A percentile compares a stretch with the other conserved stretches of the same genome.
Conservation (phyloP, 2,888 invertebrate genomes). For the Elegia similella region DNA sequence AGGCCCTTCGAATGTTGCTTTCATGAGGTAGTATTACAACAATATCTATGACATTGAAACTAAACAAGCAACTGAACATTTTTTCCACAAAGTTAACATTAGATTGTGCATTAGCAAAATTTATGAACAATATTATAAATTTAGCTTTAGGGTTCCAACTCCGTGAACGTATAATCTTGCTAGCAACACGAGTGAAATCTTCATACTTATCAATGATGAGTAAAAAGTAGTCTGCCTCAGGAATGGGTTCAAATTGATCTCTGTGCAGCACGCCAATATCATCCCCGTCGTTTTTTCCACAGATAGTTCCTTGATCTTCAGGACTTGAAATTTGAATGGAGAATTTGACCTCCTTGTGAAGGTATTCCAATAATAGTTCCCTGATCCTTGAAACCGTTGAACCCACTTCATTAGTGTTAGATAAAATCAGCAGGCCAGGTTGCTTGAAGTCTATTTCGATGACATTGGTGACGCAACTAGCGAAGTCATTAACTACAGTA, state of each 20-base stretch:
- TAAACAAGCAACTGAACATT: constrained; percentile 56
- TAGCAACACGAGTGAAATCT: constrained; percentile 48
- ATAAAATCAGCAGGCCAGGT: constrained; percentile 54
- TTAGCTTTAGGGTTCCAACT: constrained; percentile 66
- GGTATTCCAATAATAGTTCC: constrained; percentile 40
- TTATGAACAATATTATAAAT: constrained; percentile 56
- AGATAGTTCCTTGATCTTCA: constrained; percentile 38
- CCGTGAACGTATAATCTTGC: constrained; percentile 48
- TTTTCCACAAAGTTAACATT: constrained; percentile 43
- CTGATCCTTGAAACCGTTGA: constrained; percentile 44
- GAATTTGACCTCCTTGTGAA: constrained; percentile 42
- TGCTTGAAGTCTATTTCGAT: constrained; percentile 46
- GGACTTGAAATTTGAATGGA: constrained; percentile 47
- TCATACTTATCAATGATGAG: constrained; percentile 50
- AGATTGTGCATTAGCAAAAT: constrained; percentile 31
- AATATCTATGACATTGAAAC: constrained; percentile 55
- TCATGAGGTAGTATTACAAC: constrained; percentile 50
- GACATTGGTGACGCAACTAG: constrained; percentile 47
- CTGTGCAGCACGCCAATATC: constrained; percentile 34
- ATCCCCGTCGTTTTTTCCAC: constrained; percentile 33
- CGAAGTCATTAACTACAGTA: constrained; percentile 49
- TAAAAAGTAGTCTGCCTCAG: constrained; percentile 54
- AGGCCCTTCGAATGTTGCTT: constrained; percentile 45
- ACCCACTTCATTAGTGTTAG: constrained; percentile 44
- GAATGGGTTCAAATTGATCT: constrained; percentile 43